A percentile compares a stretch with the other conserved stretches of the same genome.
Conservation (phyloP, 2,113 vertebrate genomes). For the Phodopus roborovskii region DNA sequence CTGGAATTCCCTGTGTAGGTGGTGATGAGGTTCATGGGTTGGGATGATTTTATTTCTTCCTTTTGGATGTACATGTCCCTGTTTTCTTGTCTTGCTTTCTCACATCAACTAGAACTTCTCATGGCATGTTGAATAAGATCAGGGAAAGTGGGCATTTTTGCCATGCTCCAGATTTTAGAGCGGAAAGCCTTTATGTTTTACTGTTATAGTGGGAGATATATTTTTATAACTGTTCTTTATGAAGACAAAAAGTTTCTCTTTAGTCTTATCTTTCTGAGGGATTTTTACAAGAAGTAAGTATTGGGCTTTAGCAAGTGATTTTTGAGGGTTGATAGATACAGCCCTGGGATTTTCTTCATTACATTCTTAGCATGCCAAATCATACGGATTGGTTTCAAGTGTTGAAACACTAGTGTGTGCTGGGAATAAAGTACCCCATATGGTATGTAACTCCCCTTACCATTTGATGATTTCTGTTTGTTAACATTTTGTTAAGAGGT, state of each 20-base stretch:
- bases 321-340: not conserved
- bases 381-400: not conserved
- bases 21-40: not conserved
- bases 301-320: not conserved
- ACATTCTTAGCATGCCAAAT: not conserved
- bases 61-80: not conserved
- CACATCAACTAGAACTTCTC: not conserved
- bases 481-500: not conserved
- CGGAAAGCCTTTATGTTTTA: not conserved
- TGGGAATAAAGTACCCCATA: not conserved
- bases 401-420: not conserved
- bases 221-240: not conserved
- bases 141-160: not conserved
- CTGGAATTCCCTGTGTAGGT: not conserved
- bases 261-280: not conserved
- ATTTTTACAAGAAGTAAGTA: not conserved
- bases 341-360: not conserved
- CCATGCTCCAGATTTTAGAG: not conserved
- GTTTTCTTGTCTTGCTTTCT: not conserved
- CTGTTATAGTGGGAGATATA: not conserved
- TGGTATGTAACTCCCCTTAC: not conserved
- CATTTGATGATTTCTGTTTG: not conserved
- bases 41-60: not conserved
- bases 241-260: not conserved
- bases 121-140: not conserved